Evolutionary conservation across 2,888 invertebrate species (phyloP), one percentile per base, ranked within the genome.

Genomic region (Conomelus anceps): DNA sequence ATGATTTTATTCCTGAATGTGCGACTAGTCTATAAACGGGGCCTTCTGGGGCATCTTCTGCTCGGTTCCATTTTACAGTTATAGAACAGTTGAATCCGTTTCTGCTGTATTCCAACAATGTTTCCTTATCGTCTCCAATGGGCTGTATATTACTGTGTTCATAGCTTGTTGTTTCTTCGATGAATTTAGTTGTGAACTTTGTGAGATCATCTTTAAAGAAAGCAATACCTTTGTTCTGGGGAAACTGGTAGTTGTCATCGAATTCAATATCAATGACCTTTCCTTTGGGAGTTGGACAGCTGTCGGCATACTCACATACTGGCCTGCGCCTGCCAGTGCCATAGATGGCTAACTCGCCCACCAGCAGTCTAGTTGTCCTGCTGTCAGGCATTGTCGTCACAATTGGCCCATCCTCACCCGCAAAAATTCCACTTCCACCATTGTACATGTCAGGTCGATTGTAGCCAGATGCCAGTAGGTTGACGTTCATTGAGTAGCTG

Each of bases 361-460:
- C 88, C 41, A 93, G 89, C 22, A 93, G 84, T 22, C 91, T 89
- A n/a, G 90, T 91, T 6, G 89, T 90, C 9, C 22, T 20, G 7
- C 89, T 26, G 0, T 34, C 11, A 0, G 92, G 90, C 87, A 92
- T 91, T 20, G 90, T 89, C 0, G 91, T 91, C 3, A 89, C 90
- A 0, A 90, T 91, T 3, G 92, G 90, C n/a, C 93, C 93, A 17
- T 91, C 89, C 4, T 91, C 90, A 4, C 94, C 93, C 90, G 92
- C 91, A 91, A 94, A 95, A 84, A 95, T 94, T 13, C 95, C 95
- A 90, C 94, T 94, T 22, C 95, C 95, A 7, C 93, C 91, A 88
- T 92, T 92, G 0, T 93, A 93, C 7, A 88, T 89, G 0, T 85
- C n/a, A 0, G 94, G 93, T 0, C 91, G 90, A 89, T 94, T 94